Conservation (phyloP, 2,797 vertebrate species). For the Siniperca obscura region DNA sequence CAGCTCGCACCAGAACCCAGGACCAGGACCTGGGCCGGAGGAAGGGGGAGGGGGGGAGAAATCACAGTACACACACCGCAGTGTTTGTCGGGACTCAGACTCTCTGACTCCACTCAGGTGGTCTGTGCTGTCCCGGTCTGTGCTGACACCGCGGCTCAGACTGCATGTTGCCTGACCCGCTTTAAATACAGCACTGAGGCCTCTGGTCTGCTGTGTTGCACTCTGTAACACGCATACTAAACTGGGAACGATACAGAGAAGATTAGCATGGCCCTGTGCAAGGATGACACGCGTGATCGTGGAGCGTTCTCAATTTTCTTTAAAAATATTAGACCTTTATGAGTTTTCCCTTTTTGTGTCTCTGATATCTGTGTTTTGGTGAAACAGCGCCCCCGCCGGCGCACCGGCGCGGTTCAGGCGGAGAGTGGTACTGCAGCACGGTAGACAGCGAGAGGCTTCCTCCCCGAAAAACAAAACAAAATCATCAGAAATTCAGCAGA, state of each 20-base stretch:
- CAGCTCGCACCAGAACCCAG: neutral
- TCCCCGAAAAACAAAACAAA: neutral
- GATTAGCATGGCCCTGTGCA: neutral
- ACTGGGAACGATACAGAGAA: neutral
- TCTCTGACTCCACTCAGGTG: neutral
- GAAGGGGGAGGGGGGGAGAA: too few relatives aligned
- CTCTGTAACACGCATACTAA: neutral
- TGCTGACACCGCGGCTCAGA: neutral
- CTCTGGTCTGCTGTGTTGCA: rapidly evolving
- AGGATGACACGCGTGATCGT: neutral
- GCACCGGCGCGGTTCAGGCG: neutral
- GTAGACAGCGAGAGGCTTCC: too few relatives aligned
- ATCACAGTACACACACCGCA: neutral
- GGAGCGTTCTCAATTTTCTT: neutral
- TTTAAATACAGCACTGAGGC: rapidly evolving
- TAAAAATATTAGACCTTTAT: too few relatives aligned
- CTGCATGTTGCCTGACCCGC: rapidly evolving
- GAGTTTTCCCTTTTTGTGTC: too few relatives aligned
- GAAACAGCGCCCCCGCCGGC: neutral
- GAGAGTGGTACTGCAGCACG: constrained; percentile 11
- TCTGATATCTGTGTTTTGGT: neutral
- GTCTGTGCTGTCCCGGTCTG: neutral
- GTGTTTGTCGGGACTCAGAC: neutral
- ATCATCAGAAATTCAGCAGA: neutral
- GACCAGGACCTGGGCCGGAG: neutral